Base-by-base conservation (phyloP, 1,140 invertebrate species). In the Spodoptera frugiperda region DNA sequence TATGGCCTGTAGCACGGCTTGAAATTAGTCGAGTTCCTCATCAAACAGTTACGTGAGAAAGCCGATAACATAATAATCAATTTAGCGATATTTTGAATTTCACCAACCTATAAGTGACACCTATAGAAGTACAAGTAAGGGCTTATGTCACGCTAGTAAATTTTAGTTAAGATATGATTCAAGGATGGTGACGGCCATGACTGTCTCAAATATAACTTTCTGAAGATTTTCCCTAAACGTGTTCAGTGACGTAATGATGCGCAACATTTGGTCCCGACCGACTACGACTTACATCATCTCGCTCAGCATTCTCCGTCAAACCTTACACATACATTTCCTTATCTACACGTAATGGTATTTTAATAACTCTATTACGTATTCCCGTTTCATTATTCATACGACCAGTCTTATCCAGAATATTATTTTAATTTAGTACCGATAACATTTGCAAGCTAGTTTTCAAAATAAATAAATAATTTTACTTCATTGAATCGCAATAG, bases 311-410 rank as follows among this genome's bases (percentile, higher is more conserved):
- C 61, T 49, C 48, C 57, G n/a, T 63, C 21, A 63, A 65, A 33
- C 57, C 48, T 65, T 65, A 73, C 44, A 73, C 59, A 44, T 59
- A 73, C 49, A 39, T 53, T 63, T 44, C 72, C 57, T 53, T 76
- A 75, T 70, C 67, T 79, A 72, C 46, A 59, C 71, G 67, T 79
- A 78, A 82, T 78, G 55, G 51, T 57, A 78, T 75, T 79, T 80
- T 79, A 80, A 84, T 80, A 79, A 82, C 77, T 77, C 54, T 79
- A 82, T 87, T 87, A 87, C 85, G 85, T 87, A 87, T 85, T 79
- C 72, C 17, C 54, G 73, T 87, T 80, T 48, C 80, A 79, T 79
- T 78, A 78, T 81, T 78, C 78, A 83, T 83, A 82, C 81, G 53
- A 78, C 71, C 84, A 84, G 83, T 86, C 83, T 86, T 83, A 81